Evolutionary conservation across 2,797 vertebrate species (phyloP), one percentile per base, ranked within the genome.

Genomic region (Macropodus opercularis): DNA sequence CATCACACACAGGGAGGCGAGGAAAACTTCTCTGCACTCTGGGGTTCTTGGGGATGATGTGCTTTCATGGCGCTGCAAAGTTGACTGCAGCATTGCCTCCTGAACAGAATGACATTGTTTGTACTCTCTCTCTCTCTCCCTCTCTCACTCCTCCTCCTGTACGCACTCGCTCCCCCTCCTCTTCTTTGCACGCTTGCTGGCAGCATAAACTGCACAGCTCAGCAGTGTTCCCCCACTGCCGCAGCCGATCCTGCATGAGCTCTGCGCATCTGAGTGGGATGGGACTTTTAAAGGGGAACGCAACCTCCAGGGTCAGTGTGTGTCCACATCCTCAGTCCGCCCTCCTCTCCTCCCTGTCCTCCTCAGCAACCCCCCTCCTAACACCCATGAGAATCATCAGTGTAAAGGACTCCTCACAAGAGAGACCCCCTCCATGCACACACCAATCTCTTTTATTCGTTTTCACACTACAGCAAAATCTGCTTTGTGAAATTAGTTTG

Each of bases 31-130:
- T 83, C 74, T 76, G 90, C 90, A 87, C 91, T 85, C 84, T 70
- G 74, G 81, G 82, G 83, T 76, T 84, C 81, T 75, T 57, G 75
- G 69, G 71, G 84, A 77, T 77, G 87, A 86, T 85, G 90, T 90
- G 88, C 86, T 78, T 86, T 86, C 87, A 77, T 80, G 83, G 88
- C 87, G 83, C 68, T 67, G 86, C 85, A 93, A 94, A 95, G 91
- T 94, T 94, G 93, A 94, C 92, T 94, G 93, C 93, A 94, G 94
- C 91, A 94, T 89, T 91, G 91, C 87, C 92, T 93, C 86, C 89
- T 91, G 89, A 91, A 92, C 90, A 92, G 90, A 93, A 94, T 95
- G 94, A 94, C 94, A 95, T 95, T 94, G 93, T 94, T 93, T 89
- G 86, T 86, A 70, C 87, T 89, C 90, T 81, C 89, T 83, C 87